Evolutionary conservation across 1,140 invertebrate genomes (phyloP), one percentile per base, ranked within the genome.

Genomic region (Drosophila nikananu): DNA sequence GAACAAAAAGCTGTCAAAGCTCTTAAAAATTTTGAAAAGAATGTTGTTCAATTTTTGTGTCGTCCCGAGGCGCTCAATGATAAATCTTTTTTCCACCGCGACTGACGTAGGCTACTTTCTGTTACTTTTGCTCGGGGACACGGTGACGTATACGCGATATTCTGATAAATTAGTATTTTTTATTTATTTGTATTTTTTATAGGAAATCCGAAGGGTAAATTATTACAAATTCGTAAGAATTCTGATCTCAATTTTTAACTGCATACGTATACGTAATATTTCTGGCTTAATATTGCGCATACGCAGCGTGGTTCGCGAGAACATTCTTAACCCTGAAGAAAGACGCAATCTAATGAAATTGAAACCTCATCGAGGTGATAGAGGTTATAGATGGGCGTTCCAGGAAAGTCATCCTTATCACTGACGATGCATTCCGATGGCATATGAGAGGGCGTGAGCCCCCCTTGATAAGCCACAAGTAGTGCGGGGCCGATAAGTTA

Each of bases 1-100:
- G 35, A 35, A 44, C 41, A 58, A 54, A 65, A 46, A 58, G 27
- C 65, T 78, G 64, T 63, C 42, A 81, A 19, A 65, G 49, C 49
- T 49, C 46, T 62, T 32, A 30, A 44, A 77, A 77, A 68, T 77
- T 73, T 67, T 55, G 35, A 77, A 77, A 77, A 68, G 55, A 68
- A 57, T 77, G 9, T 39, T 55, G 52, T 55, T 55, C 52, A 55
- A 35, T 54, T 54, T 48, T 48, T 54, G 21, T 39, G 21, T 39
- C 54, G 49, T 42, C 55, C 44, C 70, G 27, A 42, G 32, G 21
- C 5, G 17, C 3, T 35, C 42, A 64, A 74, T 75, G 72, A 75
- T 75, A 75, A 75, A 75, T 67, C 71, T 55, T 62, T 32, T 17
- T 23, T 23, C 7, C 1, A 2, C 19, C 52, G 15, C 57, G 32